Conservation (phyloP, 2,113 vertebrate genomes). For the Apus apus region DNA sequence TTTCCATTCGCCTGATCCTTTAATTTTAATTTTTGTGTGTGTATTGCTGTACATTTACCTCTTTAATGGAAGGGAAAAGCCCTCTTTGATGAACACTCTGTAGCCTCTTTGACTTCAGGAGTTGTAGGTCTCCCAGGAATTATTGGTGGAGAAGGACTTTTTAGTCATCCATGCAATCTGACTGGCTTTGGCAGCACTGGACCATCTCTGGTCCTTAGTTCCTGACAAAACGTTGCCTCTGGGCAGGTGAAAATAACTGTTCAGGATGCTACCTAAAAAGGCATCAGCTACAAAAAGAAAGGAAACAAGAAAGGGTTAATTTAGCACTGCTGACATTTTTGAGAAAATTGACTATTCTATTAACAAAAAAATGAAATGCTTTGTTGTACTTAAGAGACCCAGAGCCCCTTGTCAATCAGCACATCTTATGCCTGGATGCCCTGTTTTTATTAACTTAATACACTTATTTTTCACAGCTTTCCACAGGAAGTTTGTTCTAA, state of each 20-base stretch:
- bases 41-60: neutral
- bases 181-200: neutral
- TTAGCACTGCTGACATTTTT: neutral
- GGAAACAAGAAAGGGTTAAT: neutral
- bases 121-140: neutral
- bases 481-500: neutral
- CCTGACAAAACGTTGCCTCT: neutral
- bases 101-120: neutral
- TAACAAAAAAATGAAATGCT: neutral
- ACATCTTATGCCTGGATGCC: neutral
- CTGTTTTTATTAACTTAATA: neutral
- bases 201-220: neutral
- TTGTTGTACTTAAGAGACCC: neutral
- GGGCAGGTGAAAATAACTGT: neutral
- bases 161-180: neutral
- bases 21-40: neutral
- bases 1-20: neutral
- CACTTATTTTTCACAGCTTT: neutral
- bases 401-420: conserved; percentile 30
- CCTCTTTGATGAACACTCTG: neutral
- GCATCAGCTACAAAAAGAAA: neutral
- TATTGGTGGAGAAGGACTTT: neutral
- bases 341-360: neutral
- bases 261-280: neutral
- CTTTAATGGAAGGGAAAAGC: neutral